These are phyloP conservation scores for Anser brachyrhynchus DNA, from an alignment of 2,113 vertebrate species.

Conservation along the genomic window DNA sequence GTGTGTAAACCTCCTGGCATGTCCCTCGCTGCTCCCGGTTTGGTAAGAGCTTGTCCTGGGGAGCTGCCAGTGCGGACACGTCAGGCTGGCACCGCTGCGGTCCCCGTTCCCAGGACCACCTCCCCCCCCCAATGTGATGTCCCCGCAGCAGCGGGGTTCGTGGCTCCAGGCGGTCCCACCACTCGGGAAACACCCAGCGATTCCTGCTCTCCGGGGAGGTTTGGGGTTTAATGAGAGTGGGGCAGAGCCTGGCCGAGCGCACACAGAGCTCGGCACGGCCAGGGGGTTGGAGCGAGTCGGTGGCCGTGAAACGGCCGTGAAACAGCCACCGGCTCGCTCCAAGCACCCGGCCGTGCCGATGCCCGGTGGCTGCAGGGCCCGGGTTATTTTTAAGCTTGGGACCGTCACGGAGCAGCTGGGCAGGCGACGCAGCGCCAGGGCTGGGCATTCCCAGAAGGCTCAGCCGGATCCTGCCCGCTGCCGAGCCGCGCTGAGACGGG, in stretches of 20 bases:
- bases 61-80: background rate
- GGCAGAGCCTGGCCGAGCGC: rapidly evolving
- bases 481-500: background rate
- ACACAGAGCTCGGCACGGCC: background rate
- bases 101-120: rapidly evolving
- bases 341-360: background rate
- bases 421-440: too few relatives aligned
- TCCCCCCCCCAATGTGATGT: background rate
- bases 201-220: background rate
- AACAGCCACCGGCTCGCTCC: background rate
- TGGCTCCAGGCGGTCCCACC: rapidly evolving
- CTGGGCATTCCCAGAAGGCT: background rate
- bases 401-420: background rate
- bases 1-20: conserved; percentile 37
- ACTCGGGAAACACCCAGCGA: rapidly evolving
- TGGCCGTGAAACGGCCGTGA: background rate
- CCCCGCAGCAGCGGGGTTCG: rapidly evolving
- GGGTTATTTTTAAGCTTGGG: conserved; percentile 25
- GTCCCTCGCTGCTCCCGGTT: background rate
- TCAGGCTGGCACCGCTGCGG: background rate
- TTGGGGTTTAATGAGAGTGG: background rate
- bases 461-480: background rate
- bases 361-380: background rate
- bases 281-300: rapidly evolving
- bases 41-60: background rate